Evolutionary conservation across 2,888 invertebrate species (phyloP), one percentile per base, ranked within the genome.

Genomic region (Osedax frankpressi): DNA sequence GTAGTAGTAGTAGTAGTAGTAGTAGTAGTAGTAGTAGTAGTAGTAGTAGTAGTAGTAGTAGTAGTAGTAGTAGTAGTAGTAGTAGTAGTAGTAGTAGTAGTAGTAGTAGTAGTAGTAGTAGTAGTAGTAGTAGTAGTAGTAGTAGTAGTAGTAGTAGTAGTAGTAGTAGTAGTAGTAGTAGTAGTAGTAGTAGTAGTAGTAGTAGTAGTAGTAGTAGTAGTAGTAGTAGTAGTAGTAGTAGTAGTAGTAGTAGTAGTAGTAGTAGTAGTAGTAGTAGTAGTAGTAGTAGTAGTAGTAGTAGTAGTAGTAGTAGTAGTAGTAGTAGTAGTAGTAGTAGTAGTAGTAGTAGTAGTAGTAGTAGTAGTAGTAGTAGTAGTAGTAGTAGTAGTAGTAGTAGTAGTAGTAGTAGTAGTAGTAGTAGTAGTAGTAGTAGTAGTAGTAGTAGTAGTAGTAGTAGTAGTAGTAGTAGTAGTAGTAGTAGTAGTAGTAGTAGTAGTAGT

Each of bases 351-450:
- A 24, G 65, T 65, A n/a, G 1, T 25, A 11, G 11, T 65, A 65
- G 65, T 25, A 24, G n/a, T 65, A n/a, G 65, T 25, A 19, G 65
- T 65, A n/a, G 65, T 65, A 25, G 6, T 65, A 3, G n/a, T 65
- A 24, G 65, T 65, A n/a, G 26, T 65, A n/a, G 65, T 65, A n/a
- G 65, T 24, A 0, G 65, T 11, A n/a, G 65, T 65, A 24, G 65
- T 0, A 65, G 6, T 65, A 6, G n/a, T 65, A 65, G 65, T 24
- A 24, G 65, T 65, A 65, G 65, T 65, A 24, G 65, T 25, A n/a
- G 65, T n/a, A 24, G n/a, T 65, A n/a, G 65, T 65, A 24, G 65
- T 65, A 65, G 65, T 65, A 24, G 65, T 65, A n/a, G n/a, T 65
- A 6, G n/a, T 65, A 65, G 65, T 65, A 11, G 65, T 65, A 11